These are phyloP conservation scores for Cirrhinus mrigala DNA, from an alignment of 2,797 vertebrate species.

Conservation along the genomic window DNA sequence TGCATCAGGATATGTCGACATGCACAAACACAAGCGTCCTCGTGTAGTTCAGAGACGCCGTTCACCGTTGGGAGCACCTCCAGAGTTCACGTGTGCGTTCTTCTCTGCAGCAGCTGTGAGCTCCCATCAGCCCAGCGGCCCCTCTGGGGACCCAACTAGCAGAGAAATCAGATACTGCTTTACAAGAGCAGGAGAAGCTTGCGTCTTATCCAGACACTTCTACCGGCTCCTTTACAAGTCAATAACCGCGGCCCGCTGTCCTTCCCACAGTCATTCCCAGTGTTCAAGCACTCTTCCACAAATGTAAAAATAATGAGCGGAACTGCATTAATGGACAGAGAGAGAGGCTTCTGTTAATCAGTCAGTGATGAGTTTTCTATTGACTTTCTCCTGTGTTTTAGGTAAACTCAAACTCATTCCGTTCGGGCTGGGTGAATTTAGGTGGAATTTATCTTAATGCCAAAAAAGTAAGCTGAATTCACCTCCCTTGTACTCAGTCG, in stretches of 20 bases:
- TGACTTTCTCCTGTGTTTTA: constrained; percentile 70
- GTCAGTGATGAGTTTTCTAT: constrained; percentile 72
- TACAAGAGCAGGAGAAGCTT: constrained; percentile 78
- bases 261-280: constrained; percentile 72
- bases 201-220: constrained; percentile 81
- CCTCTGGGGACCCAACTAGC: constrained; percentile 90
- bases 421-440: constrained; percentile 56
- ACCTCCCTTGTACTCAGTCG: no score
- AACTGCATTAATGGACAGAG: constrained; percentile 70
- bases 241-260: constrained; percentile 78
- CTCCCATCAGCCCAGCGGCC: constrained; percentile 81
- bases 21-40: neutral
- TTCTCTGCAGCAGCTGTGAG: constrained; percentile 83
- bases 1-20: neutral
- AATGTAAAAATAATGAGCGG: constrained; percentile 73
- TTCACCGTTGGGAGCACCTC: constrained; percentile 78
- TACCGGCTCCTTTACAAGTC: constrained; percentile 80
- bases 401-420: constrained; percentile 78
- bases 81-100: constrained; percentile 79
- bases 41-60: neutral
- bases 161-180: constrained; percentile 86
- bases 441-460: neutral
- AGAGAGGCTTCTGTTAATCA: constrained; percentile 74
- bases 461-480: constrained; percentile 23
- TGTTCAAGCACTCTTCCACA: constrained; percentile 49